A percentile compares a stretch with the other conserved stretches of the same genome.
Conservation (phyloP, 2,888 invertebrate species). For the Slavum lentiscoides region DNA sequence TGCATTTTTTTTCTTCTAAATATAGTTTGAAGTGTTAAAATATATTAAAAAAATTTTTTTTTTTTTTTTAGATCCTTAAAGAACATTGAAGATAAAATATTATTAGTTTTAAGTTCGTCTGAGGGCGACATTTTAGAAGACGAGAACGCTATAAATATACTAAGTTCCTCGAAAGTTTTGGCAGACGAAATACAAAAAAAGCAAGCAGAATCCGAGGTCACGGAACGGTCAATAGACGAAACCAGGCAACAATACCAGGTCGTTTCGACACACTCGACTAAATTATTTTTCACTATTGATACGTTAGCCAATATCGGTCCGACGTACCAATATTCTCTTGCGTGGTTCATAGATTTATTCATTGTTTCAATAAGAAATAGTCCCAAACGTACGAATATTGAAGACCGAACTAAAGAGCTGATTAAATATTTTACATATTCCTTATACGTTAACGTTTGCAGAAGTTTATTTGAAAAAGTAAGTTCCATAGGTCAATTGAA, state of each 20-base stretch:
- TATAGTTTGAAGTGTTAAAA: too few species aligned
- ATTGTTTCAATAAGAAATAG: conserved; percentile 77
- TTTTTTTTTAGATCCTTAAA: conserved; percentile 74
- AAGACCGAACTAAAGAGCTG: conserved; percentile 71
- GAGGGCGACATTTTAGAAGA: conserved; percentile 94
- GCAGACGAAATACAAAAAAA: conserved; percentile 89
- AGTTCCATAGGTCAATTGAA: conserved; percentile 72
- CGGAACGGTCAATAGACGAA: conserved; percentile 83
- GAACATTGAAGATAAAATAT: conserved; percentile 91
- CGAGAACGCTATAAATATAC: conserved; percentile 88
- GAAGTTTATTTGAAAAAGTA: conserved; percentile 93
- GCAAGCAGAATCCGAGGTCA: conserved; percentile 78
- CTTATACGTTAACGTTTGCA: conserved; percentile 86
- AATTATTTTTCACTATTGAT: conserved; percentile 90
- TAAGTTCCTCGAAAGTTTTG: conserved; percentile 84
- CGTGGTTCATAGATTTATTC: conserved; percentile 89
- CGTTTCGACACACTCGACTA: conserved; percentile 81
- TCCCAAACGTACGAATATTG: conserved; percentile 69
- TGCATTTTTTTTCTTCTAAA: too few species aligned
- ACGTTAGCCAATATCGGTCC: conserved; percentile 88
- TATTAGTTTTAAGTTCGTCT: conserved; percentile 84
- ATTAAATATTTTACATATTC: conserved; percentile 84
- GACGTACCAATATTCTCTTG: conserved; percentile 93
- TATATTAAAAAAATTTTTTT: background rate
- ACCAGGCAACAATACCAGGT: conserved; percentile 85